Base-by-base conservation (phyloP, 2,888 invertebrate genomes). In the Hedychridium roseum region DNA sequence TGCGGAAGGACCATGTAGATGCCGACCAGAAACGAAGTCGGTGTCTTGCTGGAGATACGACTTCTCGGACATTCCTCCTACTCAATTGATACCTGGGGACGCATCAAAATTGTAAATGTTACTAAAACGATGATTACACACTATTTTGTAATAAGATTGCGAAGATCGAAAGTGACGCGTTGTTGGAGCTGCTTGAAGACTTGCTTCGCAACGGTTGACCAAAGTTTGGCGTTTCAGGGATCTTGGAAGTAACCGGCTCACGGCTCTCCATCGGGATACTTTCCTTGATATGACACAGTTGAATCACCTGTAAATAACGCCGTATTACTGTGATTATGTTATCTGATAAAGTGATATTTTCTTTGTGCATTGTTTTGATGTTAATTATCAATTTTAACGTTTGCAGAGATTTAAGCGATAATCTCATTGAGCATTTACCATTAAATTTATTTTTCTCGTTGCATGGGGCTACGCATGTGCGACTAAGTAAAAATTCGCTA, bases 31-130 rank as follows among this genome's bases (percentile, higher is more conserved):
- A 60, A 86, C 85, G 0, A 84, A 84, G 43, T 84, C 86, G 0
- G 76, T 89, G 18, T 88, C 85, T 56, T 90, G 90, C 69, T 89
- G 89, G 89, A 82, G 86, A 50, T 82, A 83, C 28, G 83, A 84
- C 0, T 76, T 89, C 6, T 74, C 81, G 0, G 79, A 82, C n/a
- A 80, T 90, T 6, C 86, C 88, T 0, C 73, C 84, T 0, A 80
- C 83, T 15, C 84, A 89, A 66, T 74, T 85, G 1, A 82, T 88
- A 0, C 90, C 89, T 0, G 80, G 81, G 21, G 88, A 89, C 68
- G 81, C 88, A 2, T 76, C 84, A 28, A 82, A 83, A 50, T 83
- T 89, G 90, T 88, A 78, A 82, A 82, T 75, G 52, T 7, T 1
- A 28, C n/a, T 7, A 6, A 16, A 14, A 23, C 5, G 23, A 23